Conservation (phyloP, 2,797 vertebrate genomes). For the Argentina silus region DNA sequence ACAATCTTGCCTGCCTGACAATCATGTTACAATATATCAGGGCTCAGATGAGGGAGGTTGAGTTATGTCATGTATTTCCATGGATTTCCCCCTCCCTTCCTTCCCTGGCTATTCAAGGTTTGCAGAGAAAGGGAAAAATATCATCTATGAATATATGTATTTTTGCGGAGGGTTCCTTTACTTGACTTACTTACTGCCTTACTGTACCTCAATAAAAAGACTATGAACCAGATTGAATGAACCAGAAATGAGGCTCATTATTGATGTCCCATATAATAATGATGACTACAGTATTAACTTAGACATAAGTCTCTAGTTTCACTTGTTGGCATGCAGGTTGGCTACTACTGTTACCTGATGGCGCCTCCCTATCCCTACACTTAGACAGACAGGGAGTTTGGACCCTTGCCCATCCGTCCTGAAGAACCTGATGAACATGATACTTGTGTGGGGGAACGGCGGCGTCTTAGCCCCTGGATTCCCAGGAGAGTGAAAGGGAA, state of each 20-base stretch:
- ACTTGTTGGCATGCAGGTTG: constrained; percentile 81
- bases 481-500: constrained; percentile 84
- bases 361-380: constrained; percentile 85
- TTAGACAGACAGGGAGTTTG: constrained; percentile 86
- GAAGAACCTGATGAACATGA: constrained; percentile 85
- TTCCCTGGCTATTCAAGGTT: constrained; percentile 48
- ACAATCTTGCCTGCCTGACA: constrained; percentile 51
- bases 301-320: constrained; percentile 90
- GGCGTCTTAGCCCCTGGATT: constrained; percentile 77
- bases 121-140: constrained; percentile 14
- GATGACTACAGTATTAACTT: constrained; percentile 79
- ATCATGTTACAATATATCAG: constrained; percentile 50
- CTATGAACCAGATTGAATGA: no score
- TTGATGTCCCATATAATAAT: constrained; percentile 41
- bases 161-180: background rate
- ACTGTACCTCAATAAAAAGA: constrained; percentile 1
- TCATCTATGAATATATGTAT: constrained; percentile 26
- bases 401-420: constrained; percentile 83
- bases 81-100: constrained; percentile 44
- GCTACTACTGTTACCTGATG: constrained; percentile 88
- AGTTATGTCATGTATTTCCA: constrained; percentile 60
- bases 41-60: constrained; percentile 59
- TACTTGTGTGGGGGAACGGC: constrained; percentile 84
- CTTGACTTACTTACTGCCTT: background rate
- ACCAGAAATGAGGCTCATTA: constrained; percentile 10